phyloP scores from a whole-genome alignment of 2,113 vertebrate genomes.

The Caracal caracal region DNA sequence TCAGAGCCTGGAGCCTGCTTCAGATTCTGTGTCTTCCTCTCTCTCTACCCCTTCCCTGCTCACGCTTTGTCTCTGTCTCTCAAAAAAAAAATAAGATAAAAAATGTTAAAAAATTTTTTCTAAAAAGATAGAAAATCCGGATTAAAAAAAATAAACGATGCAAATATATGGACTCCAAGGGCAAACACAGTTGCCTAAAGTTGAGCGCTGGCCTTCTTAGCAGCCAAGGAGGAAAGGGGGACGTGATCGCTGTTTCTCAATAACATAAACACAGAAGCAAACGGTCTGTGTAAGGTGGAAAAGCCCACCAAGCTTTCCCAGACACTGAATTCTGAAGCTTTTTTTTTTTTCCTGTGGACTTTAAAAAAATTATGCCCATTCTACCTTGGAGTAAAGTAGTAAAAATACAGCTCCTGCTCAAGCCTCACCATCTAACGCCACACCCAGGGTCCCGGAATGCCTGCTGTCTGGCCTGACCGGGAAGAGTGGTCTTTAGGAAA shows the following conservation, averaged over 20 bases:
- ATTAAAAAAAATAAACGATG: not conserved
- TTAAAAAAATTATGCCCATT: not conserved
- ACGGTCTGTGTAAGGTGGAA: fast-evolving
- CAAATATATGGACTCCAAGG: not conserved
- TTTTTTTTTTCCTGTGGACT: not conserved
- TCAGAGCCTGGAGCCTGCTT: too few species aligned
- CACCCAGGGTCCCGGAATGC: not conserved
- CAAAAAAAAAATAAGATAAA: too few species aligned
- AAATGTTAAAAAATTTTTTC: too few species aligned
- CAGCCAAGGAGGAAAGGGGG: not conserved
- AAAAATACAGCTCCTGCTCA: not conserved
- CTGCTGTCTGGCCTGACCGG: not conserved
- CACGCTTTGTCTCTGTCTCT: too few species aligned
- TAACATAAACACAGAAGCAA: not conserved
- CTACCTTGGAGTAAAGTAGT: not conserved
- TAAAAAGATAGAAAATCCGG: not conserved
- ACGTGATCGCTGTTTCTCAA: fast-evolving
- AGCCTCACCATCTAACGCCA: too few species aligned
- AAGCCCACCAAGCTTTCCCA: not conserved
- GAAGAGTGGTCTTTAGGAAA: not conserved
- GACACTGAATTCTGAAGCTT: not conserved
- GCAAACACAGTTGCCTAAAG: not conserved
- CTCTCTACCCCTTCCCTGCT: too few species aligned
- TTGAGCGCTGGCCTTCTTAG: not conserved
- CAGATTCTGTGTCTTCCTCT: too few species aligned